A percentile compares a stretch with the other conserved stretches of the same genome.
Evolutionary conservation across 2,797 vertebrate genomes (phyloP).

Genomic region (Epinephelus coioides): DNA sequence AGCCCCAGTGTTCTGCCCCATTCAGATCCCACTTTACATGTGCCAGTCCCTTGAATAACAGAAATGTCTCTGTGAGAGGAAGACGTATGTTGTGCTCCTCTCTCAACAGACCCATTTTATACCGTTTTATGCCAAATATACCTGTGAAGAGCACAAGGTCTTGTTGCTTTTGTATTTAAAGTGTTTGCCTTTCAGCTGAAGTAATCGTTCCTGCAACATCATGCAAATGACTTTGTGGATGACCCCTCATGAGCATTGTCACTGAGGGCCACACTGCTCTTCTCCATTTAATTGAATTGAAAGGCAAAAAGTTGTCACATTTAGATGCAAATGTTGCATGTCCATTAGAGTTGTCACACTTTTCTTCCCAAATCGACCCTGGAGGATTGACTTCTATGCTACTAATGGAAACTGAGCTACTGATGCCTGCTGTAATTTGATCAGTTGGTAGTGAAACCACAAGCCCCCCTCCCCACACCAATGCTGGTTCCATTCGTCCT

Average conservation of each 20-base stretch:
- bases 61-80: background rate
- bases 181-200: constrained; percentile 24
- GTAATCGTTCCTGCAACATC: constrained; percentile 21
- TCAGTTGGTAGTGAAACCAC: constrained; percentile 79
- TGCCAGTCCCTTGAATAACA: background rate
- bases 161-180: constrained; percentile 28
- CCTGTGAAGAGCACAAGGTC: constrained; percentile 13
- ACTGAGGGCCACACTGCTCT: constrained; percentile 7
- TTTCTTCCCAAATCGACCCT: constrained; percentile 63
- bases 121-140: background rate
- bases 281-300: constrained; percentile 57
- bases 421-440: constrained; percentile 82
- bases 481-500: constrained; percentile 66
- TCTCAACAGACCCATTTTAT: background rate
- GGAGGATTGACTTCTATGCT: constrained; percentile 69
- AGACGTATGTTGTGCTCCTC: background rate
- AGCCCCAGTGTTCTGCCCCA: background rate
- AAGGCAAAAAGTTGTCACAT: constrained; percentile 63
- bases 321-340: constrained; percentile 70
- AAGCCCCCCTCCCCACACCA: constrained; percentile 55
- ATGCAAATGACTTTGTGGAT: constrained; percentile 58
- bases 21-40: background rate
- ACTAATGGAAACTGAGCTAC: constrained; percentile 78
- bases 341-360: constrained; percentile 71
- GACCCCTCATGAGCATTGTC: constrained; percentile 38